Evolutionary conservation across 2,888 invertebrate species (phyloP), one percentile per base, ranked within the genome.

Genomic region (Falcaria lacertinaria): DNA sequence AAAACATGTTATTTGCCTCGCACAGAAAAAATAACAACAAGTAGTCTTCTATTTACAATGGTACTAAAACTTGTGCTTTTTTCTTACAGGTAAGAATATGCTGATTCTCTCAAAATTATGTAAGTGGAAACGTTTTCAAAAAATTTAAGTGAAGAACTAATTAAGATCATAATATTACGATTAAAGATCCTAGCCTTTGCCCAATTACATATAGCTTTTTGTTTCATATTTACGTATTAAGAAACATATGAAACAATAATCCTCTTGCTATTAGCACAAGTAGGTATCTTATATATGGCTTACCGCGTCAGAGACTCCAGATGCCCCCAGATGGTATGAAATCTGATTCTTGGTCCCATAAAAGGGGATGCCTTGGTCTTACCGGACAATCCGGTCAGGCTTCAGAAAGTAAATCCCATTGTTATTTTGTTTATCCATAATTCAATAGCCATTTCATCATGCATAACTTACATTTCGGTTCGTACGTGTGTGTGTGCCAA

Each of bases 31-130:
- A 7, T 25, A 15, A 11, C 2, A 11, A 8, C 8, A 7, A 11
- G 8, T 15, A 11, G 15, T 11, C 4, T 7, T n/a, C 13, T 2
- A 19, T 33, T 15, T 17, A 2, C 15, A 16, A 4, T 17, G 13
- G 2, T 33, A 33, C 34, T 42, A 15, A 46, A 28, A 13, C 11
- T 13, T 42, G 11, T 45, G 32, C 38, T 42, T 45, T 41, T 44
- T 41, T 6, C 48, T 48, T 54, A 28, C 57, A 57, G 57, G 57
- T 57, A 57, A 54, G 57, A 44, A 37, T 39, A 33, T 40, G 43
- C 32, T 15, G 44, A 19, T 19, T 22, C 1, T 37, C 7, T 7
- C 37, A 37, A 37, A 4, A 17, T 15, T 4, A 7, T 37, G 37
- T 37, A 15, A 37, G 37, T 37, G 14, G 15, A 7, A 2, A 37